phyloP scores from a whole-genome alignment of 2,797 vertebrate genomes.

The Zalophus californianus region DNA sequence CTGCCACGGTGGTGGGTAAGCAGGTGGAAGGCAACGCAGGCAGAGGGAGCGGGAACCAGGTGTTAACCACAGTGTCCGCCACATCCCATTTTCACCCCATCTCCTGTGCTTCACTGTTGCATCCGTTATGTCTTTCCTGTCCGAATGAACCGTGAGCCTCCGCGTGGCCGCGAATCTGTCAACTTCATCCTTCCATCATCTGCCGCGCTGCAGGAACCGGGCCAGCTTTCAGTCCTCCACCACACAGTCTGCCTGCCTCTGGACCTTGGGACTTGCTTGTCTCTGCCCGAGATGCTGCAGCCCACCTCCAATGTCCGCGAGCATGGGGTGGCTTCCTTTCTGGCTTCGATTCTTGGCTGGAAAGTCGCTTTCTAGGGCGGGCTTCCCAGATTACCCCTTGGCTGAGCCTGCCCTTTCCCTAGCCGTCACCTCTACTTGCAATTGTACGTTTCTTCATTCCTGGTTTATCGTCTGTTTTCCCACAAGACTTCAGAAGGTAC shows the following conservation, averaged over 20 bases:
- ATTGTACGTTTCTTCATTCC: neutral
- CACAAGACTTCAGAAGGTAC: neutral
- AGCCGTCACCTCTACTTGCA: neutral
- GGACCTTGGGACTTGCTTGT: neutral
- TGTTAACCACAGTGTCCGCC: neutral
- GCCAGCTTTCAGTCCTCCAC: neutral
- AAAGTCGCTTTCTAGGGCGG: neutral
- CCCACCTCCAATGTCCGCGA: rapidly evolving
- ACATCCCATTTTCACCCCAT: neutral
- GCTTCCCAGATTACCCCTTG: too few species aligned
- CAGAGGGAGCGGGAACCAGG: rapidly evolving
- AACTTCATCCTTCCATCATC: rapidly evolving
- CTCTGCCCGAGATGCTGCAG: neutral
- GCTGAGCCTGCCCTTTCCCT: neutral
- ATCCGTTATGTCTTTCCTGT: neutral
- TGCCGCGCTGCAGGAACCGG: neutral
- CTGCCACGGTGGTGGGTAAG: neutral
- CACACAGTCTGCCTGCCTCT: neutral
- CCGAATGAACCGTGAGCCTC: neutral
- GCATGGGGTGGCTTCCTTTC: neutral
- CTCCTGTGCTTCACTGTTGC: too few species aligned
- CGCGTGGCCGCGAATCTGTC: neutral
- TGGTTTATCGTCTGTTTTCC: neutral
- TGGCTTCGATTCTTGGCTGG: neutral
- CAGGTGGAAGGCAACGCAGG: neutral